These are phyloP conservation scores for Hemitrygon akajei DNA, from an alignment of 2,797 vertebrate genomes.

Conservation along the genomic window DNA sequence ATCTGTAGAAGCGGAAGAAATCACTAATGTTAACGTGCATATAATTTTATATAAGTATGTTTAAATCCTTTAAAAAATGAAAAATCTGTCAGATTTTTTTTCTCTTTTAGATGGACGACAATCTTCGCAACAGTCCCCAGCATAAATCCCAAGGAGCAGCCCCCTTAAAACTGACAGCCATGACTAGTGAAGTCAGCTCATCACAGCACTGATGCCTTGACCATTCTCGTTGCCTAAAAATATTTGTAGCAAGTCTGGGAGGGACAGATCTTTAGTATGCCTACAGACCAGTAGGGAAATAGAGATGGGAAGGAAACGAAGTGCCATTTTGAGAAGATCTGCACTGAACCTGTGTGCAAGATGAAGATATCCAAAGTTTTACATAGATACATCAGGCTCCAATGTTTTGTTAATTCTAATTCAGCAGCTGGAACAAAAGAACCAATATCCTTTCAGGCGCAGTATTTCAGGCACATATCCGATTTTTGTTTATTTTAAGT, in stretches of 20 bases:
- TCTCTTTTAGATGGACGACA: slow-evolving; percentile 88
- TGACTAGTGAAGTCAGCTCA: slow-evolving; percentile 59
- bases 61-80: background rate
- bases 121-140: slow-evolving; percentile 91
- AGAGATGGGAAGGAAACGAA: background rate
- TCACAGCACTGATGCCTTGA: slow-evolving; percentile 57
- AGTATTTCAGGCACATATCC: background rate
- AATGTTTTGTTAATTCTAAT: background rate
- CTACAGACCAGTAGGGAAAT: background rate
- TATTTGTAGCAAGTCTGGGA: background rate
- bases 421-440: background rate
- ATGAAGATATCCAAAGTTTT: background rate
- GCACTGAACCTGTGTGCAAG: background rate
- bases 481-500: background rate
- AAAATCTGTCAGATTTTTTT: slow-evolving; percentile 41
- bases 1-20: background rate
- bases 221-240: slow-evolving; percentile 31
- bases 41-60: background rate
- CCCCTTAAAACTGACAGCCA: slow-evolving; percentile 65
- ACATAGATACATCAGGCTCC: background rate
- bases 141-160: slow-evolving; percentile 75
- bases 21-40: background rate
- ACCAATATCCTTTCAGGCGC: background rate
- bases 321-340: background rate
- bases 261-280: background rate